These are phyloP conservation scores for Pseudois nayaur DNA, from an alignment of 2,113 vertebrate species.

Conservation along the genomic window DNA sequence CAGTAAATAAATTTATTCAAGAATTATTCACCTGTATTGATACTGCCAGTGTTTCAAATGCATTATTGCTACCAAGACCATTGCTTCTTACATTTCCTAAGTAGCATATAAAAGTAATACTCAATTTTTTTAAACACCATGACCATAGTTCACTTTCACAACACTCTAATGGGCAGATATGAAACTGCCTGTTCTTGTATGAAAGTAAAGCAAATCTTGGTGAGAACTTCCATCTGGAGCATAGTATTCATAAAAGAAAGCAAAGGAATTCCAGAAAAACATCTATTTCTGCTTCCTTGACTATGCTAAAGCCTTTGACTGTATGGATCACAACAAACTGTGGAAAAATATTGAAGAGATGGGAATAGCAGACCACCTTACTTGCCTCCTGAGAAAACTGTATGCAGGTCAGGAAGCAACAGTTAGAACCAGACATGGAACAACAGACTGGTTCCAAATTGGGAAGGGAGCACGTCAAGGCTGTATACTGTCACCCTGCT, in stretches of 20 bases:
- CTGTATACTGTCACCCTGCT: background rate
- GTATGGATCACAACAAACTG: background rate
- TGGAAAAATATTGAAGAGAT: background rate
- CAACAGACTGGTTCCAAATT: background rate
- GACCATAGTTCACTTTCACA: background rate
- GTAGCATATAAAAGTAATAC: background rate
- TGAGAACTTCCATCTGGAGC: background rate
- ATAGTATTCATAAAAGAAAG: background rate
- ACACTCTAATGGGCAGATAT: background rate
- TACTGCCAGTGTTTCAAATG: background rate
- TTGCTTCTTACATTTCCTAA: background rate
- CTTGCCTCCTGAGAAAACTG: background rate
- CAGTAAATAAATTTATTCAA: background rate
- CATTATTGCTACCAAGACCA: background rate
- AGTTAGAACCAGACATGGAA: background rate
- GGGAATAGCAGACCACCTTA: background rate
- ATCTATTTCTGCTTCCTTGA: background rate
- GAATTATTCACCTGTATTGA: background rate
- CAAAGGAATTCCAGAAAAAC: background rate
- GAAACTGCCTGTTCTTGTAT: fast-evolving
- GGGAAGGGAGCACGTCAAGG: fast-evolving
- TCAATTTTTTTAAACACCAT: background rate
- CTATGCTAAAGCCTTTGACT: background rate
- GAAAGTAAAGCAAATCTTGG: background rate
- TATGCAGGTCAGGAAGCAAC: background rate